phyloP scores from a whole-genome alignment of 2,888 invertebrate genomes.

The Platycheirus rosarum region DNA sequence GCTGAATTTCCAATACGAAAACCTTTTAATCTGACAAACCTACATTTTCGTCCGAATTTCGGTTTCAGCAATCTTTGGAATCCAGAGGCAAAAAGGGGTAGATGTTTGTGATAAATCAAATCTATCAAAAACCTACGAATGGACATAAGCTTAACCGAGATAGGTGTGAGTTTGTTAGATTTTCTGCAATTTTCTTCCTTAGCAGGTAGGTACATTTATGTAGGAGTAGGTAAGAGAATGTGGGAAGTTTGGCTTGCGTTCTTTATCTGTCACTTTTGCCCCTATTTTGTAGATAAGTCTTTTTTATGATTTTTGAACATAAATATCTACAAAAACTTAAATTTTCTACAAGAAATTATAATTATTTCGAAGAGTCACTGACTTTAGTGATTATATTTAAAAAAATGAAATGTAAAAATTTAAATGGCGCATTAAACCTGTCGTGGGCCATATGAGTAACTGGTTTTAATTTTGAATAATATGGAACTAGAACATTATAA shows the following conservation, averaged over 20 bases:
- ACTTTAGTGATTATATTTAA: conserved; percentile 1
- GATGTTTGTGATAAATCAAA: conserved; percentile 1
- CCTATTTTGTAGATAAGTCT: not conserved
- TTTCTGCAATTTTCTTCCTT: not conserved
- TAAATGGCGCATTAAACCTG: conserved; percentile 10
- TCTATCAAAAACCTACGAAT: not conserved
- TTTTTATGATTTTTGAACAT: not conserved
- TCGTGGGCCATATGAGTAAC: conserved; percentile 1
- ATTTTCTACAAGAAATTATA: not conserved
- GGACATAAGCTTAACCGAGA: no score
- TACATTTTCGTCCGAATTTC: no score
- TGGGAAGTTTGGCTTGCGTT: conserved; percentile 35
- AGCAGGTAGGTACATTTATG: no score
- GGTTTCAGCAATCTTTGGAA: no score
- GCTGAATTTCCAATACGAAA: conserved; percentile 6
- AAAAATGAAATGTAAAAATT: not conserved
- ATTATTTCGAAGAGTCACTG: conserved; percentile 4
- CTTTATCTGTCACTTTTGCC: conserved; percentile 16
- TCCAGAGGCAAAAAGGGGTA: not conserved
- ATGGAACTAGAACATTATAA: conserved; percentile 12
- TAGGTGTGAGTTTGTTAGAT: no score
- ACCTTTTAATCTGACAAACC: conserved; percentile 11
- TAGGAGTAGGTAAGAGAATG: no score
- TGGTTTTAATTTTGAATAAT: conserved; percentile 1
- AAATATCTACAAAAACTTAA: no score